phyloP scores from a whole-genome alignment of 2,888 invertebrate species.

The Ceraclea dissimilis region DNA sequence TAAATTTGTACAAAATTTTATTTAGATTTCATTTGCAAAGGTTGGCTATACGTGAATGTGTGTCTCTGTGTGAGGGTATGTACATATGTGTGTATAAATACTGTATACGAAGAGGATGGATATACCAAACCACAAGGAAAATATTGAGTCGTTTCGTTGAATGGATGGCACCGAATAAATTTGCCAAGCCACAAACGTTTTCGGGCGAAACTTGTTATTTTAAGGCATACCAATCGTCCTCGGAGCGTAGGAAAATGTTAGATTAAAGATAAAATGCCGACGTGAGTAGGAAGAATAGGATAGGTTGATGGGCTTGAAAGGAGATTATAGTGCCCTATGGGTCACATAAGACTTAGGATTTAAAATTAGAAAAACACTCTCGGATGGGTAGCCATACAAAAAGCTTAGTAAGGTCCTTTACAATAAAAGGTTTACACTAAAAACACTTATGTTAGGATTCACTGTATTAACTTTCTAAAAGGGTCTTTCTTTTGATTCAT shows the following conservation, averaged over 20 bases:
- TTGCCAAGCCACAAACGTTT: slow-evolving; percentile 11
- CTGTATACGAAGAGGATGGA: no score
- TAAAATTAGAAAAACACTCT: background rate
- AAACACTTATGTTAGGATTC: background rate
- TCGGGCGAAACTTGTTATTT: background rate
- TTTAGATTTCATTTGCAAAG: no score
- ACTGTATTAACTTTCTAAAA: background rate
- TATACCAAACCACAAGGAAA: slow-evolving; percentile 18
- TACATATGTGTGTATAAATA: no score
- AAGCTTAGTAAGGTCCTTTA: slow-evolving; percentile 1
- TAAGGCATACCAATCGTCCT: background rate
- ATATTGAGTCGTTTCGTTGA: slow-evolving; percentile 22
- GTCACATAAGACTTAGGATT: slow-evolving; percentile 1
- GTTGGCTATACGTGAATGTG: no score
- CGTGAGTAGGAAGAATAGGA: slow-evolving; percentile 1
- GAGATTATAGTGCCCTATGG: background rate
- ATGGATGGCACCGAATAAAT: slow-evolving; percentile 22
- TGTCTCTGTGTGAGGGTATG: no score
- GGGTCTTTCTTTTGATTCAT: background rate
- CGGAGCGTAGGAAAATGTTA: background rate
- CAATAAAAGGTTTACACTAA: background rate
- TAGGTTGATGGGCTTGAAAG: background rate
- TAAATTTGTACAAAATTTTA: no score
- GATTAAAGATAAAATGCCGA: slow-evolving; percentile 2
- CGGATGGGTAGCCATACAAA: background rate